Evolutionary conservation across 2,113 vertebrate species (phyloP).

Genomic region (Aythya baeri): DNA sequence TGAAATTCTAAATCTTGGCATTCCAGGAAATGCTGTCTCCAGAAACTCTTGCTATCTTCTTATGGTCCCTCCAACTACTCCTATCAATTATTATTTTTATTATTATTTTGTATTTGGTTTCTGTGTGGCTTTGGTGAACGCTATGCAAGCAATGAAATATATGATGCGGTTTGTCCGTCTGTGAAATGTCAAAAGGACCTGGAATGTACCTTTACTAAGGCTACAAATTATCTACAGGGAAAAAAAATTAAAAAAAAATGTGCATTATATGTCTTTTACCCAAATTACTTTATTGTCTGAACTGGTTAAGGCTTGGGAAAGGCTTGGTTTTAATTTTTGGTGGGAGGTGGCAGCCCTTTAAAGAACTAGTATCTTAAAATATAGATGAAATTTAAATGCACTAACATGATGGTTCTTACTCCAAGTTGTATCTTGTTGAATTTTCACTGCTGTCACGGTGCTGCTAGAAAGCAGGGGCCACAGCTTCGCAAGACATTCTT

Average conservation of each 20-base stretch:
- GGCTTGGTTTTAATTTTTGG: not conserved
- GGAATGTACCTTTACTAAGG: not conserved
- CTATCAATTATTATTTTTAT: not conserved
- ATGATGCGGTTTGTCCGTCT: not conserved
- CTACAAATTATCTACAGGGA: not conserved
- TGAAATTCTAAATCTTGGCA: not conserved
- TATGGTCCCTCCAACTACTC: not conserved
- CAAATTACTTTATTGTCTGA: not conserved
- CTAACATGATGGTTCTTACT: not conserved
- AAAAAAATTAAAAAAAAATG: not conserved
- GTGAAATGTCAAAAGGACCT: not conserved
- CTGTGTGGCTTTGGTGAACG: not conserved
- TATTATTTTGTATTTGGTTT: not conserved
- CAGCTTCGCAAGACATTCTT: not conserved
- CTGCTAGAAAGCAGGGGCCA: not conserved
- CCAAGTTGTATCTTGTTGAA: not conserved
- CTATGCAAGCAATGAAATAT: not conserved
- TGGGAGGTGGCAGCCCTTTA: not conserved
- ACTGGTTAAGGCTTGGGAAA: not conserved
- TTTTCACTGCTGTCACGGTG: not conserved
- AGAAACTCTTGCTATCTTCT: not conserved
- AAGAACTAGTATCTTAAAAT: not conserved
- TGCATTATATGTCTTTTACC: not conserved
- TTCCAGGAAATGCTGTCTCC: not conserved
- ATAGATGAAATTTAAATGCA: not conserved